Conservation (phyloP, 2,888 invertebrate species). For the Drosophila prostipennis region DNA sequence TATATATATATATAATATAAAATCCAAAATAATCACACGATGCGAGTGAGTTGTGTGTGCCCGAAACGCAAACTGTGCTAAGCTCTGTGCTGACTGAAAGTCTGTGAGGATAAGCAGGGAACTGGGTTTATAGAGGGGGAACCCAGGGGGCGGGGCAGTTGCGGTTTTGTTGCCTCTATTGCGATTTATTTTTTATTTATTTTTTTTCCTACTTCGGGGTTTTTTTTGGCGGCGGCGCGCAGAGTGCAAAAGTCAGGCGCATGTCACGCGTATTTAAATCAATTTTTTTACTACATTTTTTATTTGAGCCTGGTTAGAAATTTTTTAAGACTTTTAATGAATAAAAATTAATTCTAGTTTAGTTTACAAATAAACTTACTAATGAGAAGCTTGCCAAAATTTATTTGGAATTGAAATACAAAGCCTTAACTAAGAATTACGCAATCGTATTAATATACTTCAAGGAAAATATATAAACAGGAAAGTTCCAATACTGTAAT, state of each 20-base stretch:
- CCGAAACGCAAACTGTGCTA: slow-evolving; percentile 63
- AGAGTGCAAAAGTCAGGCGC: slow-evolving; percentile 77
- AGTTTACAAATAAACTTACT: too few relatives aligned
- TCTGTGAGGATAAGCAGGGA: slow-evolving; percentile 12
- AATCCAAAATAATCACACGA: slow-evolving; percentile 73
- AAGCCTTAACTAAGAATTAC: too few relatives aligned
- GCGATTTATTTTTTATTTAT: slow-evolving; percentile 26
- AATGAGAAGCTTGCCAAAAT: too few relatives aligned
- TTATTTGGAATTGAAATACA: too few relatives aligned
- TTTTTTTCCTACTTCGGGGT: slow-evolving; percentile 13
- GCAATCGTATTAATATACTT: too few relatives aligned
- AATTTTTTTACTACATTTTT: slow-evolving; percentile 44
- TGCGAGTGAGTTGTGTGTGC: slow-evolving; percentile 61
- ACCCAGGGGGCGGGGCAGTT: slow-evolving; percentile 9
- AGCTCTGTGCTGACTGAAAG: slow-evolving; percentile 54
- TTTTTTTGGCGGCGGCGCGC: slow-evolving; percentile 50
- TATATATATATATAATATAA: slow-evolving; percentile 15
- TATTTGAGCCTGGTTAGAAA: not conserved
- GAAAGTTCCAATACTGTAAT: too few relatives aligned
- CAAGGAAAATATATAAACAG: too few relatives aligned
- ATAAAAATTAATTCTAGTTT: too few relatives aligned
- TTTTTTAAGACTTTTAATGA: not conserved
- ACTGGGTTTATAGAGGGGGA: slow-evolving; percentile 16
- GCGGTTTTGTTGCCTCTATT: slow-evolving; percentile 22
- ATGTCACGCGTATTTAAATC: slow-evolving; percentile 79